phyloP scores from a whole-genome alignment of 2,888 invertebrate species.

The Nemapogon koenigi region DNA sequence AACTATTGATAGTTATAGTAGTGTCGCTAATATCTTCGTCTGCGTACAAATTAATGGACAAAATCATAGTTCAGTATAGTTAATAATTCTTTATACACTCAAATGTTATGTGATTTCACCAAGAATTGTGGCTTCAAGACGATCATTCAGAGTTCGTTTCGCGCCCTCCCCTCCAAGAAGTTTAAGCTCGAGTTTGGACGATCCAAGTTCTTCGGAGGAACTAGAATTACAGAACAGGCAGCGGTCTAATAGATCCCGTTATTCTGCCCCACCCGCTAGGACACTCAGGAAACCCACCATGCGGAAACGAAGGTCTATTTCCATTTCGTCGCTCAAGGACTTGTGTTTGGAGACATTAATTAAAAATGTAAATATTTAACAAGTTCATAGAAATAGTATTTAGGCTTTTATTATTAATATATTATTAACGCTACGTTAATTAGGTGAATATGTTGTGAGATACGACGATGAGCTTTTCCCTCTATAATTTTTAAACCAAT shows the following conservation, averaged over 20 bases:
- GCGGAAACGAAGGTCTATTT: conserved; percentile 38
- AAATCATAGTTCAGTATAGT: no score
- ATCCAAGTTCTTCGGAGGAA: background rate
- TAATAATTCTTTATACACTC: no score
- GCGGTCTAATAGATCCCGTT: conserved; percentile 9
- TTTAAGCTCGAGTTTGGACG: conserved; percentile 22
- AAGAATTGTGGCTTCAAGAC: conserved; percentile 5
- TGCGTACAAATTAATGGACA: no score
- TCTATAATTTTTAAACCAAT: no score
- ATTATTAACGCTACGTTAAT: no score
- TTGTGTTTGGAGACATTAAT: conserved; percentile 64
- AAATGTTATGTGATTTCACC: no score
- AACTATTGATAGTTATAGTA: no score
- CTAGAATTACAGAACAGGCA: background rate
- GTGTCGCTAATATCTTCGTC: no score
- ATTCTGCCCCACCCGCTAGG: conserved; percentile 19
- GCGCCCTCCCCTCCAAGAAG: conserved; percentile 42
- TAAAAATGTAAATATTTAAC: conserved; percentile 48
- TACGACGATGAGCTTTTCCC: no score
- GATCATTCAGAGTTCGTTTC: conserved; percentile 42
- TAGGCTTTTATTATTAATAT: background rate
- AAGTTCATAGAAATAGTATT: background rate
- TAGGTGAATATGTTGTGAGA: no score
- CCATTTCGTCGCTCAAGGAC: conserved; percentile 50
- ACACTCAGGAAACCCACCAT: conserved; percentile 19